A percentile compares a stretch with the other conserved stretches of the same genome.
phyloP scores from a whole-genome alignment of 2,888 invertebrate species.

The Pristionchus mayeri region DNA sequence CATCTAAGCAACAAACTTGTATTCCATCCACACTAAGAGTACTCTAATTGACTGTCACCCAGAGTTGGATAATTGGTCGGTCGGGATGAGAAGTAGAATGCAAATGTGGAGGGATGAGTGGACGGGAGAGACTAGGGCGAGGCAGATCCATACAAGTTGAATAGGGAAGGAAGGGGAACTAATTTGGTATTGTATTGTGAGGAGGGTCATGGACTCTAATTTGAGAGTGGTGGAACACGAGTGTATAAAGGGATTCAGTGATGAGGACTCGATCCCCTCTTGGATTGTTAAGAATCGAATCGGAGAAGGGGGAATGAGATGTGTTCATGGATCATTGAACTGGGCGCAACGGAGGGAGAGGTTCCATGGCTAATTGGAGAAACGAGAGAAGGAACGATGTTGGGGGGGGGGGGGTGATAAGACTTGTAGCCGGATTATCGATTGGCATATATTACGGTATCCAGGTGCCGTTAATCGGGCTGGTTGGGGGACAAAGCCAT shows the following conservation, averaged over 20 bases:
- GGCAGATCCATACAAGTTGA: conserved; percentile 22
- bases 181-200: conserved; percentile 38
- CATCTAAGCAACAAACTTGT: not conserved
- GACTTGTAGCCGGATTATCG: conserved; percentile 30
- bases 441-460: not conserved
- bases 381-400: not conserved
- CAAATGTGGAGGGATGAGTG: conserved; percentile 32
- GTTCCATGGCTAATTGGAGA: conserved; percentile 2
- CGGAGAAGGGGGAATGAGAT: conserved; percentile 1
- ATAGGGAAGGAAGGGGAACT: not conserved
- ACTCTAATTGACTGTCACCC: not conserved
- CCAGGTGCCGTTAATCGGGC: not conserved
- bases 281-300: conserved; percentile 14
- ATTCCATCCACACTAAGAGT: conserved; percentile 1
- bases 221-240: not conserved
- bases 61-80: conserved; percentile 10
- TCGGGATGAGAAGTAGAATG: conserved; percentile 30
- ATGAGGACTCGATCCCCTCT: not conserved
- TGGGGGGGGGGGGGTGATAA: not conserved
- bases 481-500: not conserved
- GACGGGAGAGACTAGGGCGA: not conserved
- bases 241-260: not conserved
- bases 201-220: conserved; percentile 27
- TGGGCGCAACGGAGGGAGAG: not conserved
- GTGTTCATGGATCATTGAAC: conserved; percentile 27